A percentile compares a stretch with the other conserved stretches of the same genome.
Evolutionary conservation across 2,888 invertebrate species (phyloP).

Genomic region (Anoncus sp.): DNA sequence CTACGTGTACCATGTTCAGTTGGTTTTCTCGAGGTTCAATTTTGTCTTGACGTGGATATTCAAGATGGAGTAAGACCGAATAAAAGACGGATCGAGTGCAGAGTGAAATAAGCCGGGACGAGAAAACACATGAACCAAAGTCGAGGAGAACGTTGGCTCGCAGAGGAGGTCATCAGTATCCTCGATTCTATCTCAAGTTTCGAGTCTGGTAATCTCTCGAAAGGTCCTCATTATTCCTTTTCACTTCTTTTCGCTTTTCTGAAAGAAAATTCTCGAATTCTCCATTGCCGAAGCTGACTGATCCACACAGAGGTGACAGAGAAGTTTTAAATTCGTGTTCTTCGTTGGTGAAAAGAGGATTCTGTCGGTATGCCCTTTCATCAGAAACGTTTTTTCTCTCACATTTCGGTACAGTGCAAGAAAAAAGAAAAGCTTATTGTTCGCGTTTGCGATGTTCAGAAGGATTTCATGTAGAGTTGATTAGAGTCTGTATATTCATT

Average conservation of each 20-base stretch:
- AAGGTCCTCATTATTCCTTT: conserved; percentile 17
- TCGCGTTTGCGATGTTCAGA: neutral
- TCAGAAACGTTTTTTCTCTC: conserved; percentile 15
- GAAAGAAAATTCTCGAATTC: neutral
- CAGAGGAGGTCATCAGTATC: conserved; percentile 67
- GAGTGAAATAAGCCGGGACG: conserved; percentile 6
- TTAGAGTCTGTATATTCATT: neutral
- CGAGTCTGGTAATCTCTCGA: conserved; percentile 26
- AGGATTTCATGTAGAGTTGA: neutral
- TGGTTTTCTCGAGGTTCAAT: neutral
- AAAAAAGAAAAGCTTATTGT: neutral
- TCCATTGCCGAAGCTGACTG: neutral
- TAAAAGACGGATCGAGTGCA: conserved; percentile 2
- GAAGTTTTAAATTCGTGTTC: conserved; percentile 16
- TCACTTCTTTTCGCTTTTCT: conserved; percentile 3
- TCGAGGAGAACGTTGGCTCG: conserved; percentile 27
- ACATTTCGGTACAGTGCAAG: neutral
- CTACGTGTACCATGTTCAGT: conserved; percentile 1
- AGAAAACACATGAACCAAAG: conserved; percentile 19
- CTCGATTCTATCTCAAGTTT: conserved; percentile 60
- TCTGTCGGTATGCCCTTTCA: conserved; percentile 2
- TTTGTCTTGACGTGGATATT: conserved; percentile 4
- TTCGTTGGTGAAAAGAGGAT: neutral
- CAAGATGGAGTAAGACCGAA: conserved; percentile 1
- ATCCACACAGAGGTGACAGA: neutral